These are phyloP conservation scores for Crambe crambe DNA, from an alignment of 37 sponge, comb jelly and placozoan genomes.

Conservation along the genomic window DNA sequence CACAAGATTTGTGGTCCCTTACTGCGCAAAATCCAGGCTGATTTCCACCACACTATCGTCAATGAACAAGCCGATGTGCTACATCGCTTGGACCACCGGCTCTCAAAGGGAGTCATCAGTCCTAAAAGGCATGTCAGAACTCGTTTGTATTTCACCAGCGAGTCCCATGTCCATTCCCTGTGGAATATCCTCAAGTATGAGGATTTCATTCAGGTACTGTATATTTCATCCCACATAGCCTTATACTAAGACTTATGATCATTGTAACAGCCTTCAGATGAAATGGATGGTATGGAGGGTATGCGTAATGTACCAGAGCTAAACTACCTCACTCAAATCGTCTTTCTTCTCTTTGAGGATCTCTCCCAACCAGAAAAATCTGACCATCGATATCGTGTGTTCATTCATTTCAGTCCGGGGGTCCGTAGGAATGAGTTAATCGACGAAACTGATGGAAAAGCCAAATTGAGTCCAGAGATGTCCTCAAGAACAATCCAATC, in stretches of 20 bases:
- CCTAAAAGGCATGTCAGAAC: constrained; percentile 90
- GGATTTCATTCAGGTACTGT: constrained; percentile 60
- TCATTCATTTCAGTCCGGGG: constrained; percentile 67
- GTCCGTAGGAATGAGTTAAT: constrained; percentile 32
- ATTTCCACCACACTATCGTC: constrained; percentile 72
- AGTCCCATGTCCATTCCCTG: constrained; percentile 91
- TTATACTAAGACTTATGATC: background rate
- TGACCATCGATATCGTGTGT: constrained; percentile 24
- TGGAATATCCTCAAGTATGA: constrained; percentile 75
- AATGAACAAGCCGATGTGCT: constrained; percentile 66
- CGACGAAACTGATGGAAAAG: background rate
- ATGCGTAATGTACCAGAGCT: constrained; percentile 66
- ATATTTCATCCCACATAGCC: background rate
- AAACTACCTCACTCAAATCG: constrained; percentile 90
- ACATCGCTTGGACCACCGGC: constrained; percentile 71
- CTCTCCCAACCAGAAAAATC: constrained; percentile 40
- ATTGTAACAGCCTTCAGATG: background rate
- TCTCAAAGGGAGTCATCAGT: constrained; percentile 71
- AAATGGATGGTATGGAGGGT: constrained; percentile 21
- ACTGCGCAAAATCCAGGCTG: constrained; percentile 82
- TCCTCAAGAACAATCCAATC: background rate
- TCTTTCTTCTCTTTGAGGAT: constrained; percentile 90
- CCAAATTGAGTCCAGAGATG: background rate
- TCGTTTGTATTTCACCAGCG: constrained; percentile 94
- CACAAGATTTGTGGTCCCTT: constrained; percentile 71